Conservation (phyloP, 2,888 invertebrate genomes). For the Ormyrus thymus region DNA sequence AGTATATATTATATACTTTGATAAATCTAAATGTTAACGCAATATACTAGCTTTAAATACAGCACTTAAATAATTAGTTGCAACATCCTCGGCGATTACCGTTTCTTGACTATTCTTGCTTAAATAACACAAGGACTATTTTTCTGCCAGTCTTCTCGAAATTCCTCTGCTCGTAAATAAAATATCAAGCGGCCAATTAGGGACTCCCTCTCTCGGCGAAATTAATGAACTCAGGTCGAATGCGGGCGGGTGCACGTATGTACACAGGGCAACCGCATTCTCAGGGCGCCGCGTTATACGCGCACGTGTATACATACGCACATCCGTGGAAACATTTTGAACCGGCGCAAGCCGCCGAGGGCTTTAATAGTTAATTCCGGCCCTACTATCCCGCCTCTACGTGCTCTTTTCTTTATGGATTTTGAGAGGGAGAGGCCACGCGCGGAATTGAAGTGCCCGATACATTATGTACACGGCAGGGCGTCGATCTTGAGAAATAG, state of each 20-base stretch:
- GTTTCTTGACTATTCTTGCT: not conserved
- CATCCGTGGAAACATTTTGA: constrained; percentile 54
- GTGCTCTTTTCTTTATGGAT: constrained; percentile 45
- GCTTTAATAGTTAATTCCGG: constrained; percentile 58
- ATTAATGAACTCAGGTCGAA: constrained; percentile 38
- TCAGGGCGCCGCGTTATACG: constrained; percentile 7
- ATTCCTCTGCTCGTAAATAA: constrained; percentile 64
- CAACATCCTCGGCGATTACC: not conserved
- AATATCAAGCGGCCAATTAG: constrained; percentile 68
- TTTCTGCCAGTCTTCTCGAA: constrained; percentile 22
- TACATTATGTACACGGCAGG: constrained; percentile 42
- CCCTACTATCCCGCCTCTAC: constrained; percentile 25
- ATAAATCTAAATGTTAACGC: no score
- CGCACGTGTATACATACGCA: constrained; percentile 3
- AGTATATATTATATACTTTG: no score
- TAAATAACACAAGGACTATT: not conserved
- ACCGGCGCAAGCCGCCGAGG: constrained; percentile 56
- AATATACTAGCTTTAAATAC: no score
- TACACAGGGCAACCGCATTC: constrained; percentile 17
- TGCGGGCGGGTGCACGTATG: constrained; percentile 2
- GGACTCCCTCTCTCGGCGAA: constrained; percentile 8
- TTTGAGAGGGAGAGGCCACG: constrained; percentile 30
- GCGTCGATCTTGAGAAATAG: constrained; percentile 40
- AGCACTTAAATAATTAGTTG: no score
- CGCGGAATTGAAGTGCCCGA: constrained; percentile 51